Conservation (phyloP, 30 jellyfish, hydroid and myxozoan species). For the Hydractinia symbiolongicarpus region DNA sequence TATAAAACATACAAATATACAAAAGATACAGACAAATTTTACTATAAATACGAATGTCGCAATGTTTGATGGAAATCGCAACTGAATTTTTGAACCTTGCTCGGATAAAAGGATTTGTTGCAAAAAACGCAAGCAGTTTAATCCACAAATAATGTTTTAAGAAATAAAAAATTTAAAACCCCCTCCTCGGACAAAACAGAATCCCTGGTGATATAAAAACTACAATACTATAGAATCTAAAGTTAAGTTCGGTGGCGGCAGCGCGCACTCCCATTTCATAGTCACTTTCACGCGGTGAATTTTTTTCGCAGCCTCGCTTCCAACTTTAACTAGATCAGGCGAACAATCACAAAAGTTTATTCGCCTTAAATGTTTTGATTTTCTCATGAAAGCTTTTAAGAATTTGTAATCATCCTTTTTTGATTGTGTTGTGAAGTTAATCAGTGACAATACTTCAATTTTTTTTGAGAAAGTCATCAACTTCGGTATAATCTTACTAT, state of each 20-base stretch:
- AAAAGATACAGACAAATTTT: no score
- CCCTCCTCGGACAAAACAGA: neutral
- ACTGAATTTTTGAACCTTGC: no score
- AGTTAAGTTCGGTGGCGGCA: constrained; percentile 89
- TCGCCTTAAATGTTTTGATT: constrained; percentile 37
- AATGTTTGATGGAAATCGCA: no score
- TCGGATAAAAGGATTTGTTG: no score
- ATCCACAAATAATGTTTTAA: no score
- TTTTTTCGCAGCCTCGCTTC: constrained; percentile 11
- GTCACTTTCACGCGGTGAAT: constrained; percentile 48
- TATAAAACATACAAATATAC: no score
- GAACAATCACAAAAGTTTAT: constrained; percentile 85
- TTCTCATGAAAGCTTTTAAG: constrained; percentile 36
- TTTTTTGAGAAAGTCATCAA: constrained; percentile 44
- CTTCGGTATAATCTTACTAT: constrained; percentile 39
- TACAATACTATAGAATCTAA: constrained; percentile 52
- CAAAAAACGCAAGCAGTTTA: no score
- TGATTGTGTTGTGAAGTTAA: constrained; percentile 52
- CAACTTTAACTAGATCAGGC: constrained; percentile 50
- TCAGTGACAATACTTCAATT: constrained; percentile 69
- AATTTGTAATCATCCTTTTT: constrained; percentile 39
- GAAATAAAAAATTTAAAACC: neutral
- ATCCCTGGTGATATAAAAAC: no score
- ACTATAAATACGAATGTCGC: no score
- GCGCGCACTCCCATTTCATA: constrained; percentile 95